Evolutionary conservation across 1,140 invertebrate genomes (phyloP).

Genomic region (Dendrolimus punctatus): DNA sequence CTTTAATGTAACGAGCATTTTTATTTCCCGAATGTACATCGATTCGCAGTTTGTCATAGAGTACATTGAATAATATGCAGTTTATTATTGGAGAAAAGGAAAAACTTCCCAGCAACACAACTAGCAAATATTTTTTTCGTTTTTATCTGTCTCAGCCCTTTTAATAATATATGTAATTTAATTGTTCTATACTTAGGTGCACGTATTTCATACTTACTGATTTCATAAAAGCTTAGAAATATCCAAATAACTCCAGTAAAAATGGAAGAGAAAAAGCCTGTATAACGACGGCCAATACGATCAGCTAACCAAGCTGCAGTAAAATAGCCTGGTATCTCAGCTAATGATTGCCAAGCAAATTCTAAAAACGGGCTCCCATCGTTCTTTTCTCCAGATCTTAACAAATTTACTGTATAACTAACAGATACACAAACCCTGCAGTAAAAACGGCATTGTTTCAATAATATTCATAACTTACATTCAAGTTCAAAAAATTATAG

Average conservation of each 20-base stretch:
- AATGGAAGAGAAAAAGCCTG: constrained; percentile 59
- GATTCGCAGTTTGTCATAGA: no score
- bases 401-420: constrained; percentile 74
- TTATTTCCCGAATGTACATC: no score
- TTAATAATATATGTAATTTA: not conserved
- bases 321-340: constrained; percentile 75
- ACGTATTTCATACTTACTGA: constrained; percentile 38
- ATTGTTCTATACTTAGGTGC: constrained; percentile 1
- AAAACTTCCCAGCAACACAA: no score
- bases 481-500: not conserved
- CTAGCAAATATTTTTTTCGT: no score
- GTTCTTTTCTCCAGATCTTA: constrained; percentile 75
- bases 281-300: constrained; percentile 71
- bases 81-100: no score
- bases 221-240: constrained; percentile 51
- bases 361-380: constrained; percentile 80
- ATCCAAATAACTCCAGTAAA: constrained; percentile 59
- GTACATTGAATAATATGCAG: no score
- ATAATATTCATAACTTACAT: not conserved
- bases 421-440: constrained; percentile 73
- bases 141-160: constrained; percentile 1
- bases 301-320: constrained; percentile 58
- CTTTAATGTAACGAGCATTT: no score
- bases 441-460: constrained; percentile 11
- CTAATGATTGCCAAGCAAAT: constrained; percentile 75